Evolutionary conservation across 2,888 invertebrate species (phyloP).

Genomic region (Aleiodes alternator): DNA sequence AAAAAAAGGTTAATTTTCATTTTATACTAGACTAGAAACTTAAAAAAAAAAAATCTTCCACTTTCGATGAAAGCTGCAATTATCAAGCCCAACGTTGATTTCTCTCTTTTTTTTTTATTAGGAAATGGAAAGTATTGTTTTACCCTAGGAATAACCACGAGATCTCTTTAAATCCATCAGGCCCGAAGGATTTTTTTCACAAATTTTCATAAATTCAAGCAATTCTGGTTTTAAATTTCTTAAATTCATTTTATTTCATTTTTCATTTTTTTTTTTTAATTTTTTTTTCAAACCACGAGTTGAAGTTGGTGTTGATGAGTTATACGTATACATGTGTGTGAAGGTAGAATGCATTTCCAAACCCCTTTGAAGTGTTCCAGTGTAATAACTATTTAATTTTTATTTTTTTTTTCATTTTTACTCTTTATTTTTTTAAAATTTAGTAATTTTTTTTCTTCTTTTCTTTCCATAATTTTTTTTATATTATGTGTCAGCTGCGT

Average conservation of each 20-base stretch:
- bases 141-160: constrained; percentile 1
- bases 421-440: constrained; percentile 40
- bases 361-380: constrained; percentile 38
- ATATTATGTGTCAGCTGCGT: constrained; percentile 50
- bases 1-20: no score
- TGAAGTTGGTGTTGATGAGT: constrained; percentile 48
- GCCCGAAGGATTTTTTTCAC: no score
- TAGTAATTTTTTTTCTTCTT: constrained; percentile 3
- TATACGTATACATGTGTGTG: constrained; percentile 43
- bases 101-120: no score
- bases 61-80: no score
- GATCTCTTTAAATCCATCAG: neutral
- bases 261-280: constrained; percentile 43
- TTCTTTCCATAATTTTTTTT: constrained; percentile 51
- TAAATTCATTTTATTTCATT: constrained; percentile 55
- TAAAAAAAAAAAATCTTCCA: no score
- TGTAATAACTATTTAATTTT: constrained; percentile 34
- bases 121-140: no score
- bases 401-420: constrained; percentile 15
- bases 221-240: constrained; percentile 54
- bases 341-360: constrained; percentile 51
- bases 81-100: no score
- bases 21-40: no score
- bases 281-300: constrained; percentile 42
- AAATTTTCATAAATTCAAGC: constrained; percentile 24